Evolutionary conservation across 2,797 vertebrate genomes (phyloP).

Genomic region (Numenius phaeopus): DNA sequence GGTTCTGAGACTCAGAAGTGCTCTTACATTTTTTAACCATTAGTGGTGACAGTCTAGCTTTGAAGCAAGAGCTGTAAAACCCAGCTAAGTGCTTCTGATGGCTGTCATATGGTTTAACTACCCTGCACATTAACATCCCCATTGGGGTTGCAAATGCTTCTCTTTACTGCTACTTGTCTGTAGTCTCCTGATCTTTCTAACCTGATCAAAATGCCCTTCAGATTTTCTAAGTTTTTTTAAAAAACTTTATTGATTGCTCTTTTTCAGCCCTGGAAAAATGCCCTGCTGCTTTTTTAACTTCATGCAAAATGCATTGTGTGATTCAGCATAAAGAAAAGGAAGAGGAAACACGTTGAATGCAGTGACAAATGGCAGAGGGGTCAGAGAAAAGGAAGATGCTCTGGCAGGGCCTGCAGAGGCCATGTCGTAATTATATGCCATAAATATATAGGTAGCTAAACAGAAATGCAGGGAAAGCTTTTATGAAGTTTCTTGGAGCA

Average conservation of each 20-base stretch:
- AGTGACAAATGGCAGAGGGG: background rate
- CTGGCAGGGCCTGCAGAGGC: background rate
- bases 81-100: background rate
- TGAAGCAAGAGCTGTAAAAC: background rate
- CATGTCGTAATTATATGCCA: background rate
- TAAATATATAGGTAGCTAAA: background rate
- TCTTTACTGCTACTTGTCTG: background rate
- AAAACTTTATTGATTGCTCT: background rate
- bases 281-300: background rate
- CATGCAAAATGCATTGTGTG: background rate
- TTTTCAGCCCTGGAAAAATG: background rate
- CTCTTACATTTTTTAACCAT: background rate
- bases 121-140: background rate
- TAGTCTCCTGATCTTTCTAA: background rate
- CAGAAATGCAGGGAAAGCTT: background rate
- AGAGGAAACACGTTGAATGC: background rate
- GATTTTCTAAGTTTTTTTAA: background rate
- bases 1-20: background rate
- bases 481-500: background rate
- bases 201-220: background rate
- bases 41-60: background rate
- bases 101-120: background rate
- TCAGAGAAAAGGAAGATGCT: background rate
- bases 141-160: background rate
- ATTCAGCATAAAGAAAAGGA: constrained; percentile 5